Percentiles rank a stretch among this genome's conserved stretches.
These are phyloP conservation scores for Amphipyra tragopoginis DNA, from an alignment of 2,888 invertebrate genomes.

Conservation along the genomic window DNA sequence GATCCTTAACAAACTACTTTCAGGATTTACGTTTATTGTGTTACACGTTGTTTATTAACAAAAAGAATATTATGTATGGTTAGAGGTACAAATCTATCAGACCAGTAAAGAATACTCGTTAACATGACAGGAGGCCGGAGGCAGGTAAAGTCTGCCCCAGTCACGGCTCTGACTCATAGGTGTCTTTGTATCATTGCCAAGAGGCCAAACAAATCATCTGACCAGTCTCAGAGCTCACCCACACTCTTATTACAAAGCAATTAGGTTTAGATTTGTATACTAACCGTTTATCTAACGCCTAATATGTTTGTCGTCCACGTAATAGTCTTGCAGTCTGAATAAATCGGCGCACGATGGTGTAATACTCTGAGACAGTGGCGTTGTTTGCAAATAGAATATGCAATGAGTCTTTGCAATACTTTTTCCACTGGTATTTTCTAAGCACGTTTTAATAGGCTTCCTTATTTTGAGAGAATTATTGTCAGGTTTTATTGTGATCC, in stretches of 20 bases:
- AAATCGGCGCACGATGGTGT: slow-evolving; percentile 76
- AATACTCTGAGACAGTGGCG: slow-evolving; percentile 65
- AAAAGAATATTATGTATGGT: background rate
- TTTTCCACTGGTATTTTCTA: slow-evolving; percentile 56
- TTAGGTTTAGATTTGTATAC: slow-evolving; percentile 65
- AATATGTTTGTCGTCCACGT: slow-evolving; percentile 66
- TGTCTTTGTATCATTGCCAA: slow-evolving; percentile 76
- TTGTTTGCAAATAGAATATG: slow-evolving; percentile 77
- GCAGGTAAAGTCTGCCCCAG: slow-evolving; percentile 60
- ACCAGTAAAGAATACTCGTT: slow-evolving; percentile 29
- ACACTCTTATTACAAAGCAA: slow-evolving; percentile 49
- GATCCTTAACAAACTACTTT: too few species aligned
- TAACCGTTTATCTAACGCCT: slow-evolving; percentile 48
- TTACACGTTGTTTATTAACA: too few species aligned
- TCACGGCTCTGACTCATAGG: slow-evolving; percentile 77
- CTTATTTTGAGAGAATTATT: slow-evolving; percentile 50
- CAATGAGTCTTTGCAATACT: slow-evolving; percentile 62
- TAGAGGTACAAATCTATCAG: slow-evolving; percentile 20
- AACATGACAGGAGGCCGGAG: slow-evolving; percentile 49
- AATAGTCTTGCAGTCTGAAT: slow-evolving; percentile 82
- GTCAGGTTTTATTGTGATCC: slow-evolving; percentile 17
- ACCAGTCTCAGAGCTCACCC: slow-evolving; percentile 4
- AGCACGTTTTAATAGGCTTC: slow-evolving; percentile 57
- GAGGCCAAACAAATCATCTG: slow-evolving; percentile 35
- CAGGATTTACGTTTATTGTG: too few species aligned